Evolutionary conservation across 2,888 invertebrate genomes (phyloP).

Genomic region (Andricus curvator): DNA sequence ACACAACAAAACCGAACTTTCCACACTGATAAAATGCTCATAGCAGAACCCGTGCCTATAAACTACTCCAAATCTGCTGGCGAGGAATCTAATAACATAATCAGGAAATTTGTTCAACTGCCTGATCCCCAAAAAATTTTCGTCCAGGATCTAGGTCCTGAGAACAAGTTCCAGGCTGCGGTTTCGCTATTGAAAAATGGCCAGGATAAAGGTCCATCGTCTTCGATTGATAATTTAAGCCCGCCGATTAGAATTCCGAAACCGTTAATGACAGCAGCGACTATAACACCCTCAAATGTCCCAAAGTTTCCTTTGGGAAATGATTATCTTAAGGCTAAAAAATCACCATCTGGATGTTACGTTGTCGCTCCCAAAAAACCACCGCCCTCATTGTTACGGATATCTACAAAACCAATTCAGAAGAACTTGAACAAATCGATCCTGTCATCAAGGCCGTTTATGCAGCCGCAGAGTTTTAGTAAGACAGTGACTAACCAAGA

Average conservation of each 20-base stretch:
- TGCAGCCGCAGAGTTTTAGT: background rate
- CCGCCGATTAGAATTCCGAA: slow-evolving; percentile 18
- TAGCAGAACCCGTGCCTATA: slow-evolving; percentile 20
- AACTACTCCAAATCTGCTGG: slow-evolving; percentile 7
- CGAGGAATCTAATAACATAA: background rate
- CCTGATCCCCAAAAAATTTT: background rate
- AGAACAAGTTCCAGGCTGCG: background rate
- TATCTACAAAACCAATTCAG: slow-evolving; percentile 20
- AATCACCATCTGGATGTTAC: background rate
- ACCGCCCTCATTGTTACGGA: slow-evolving; percentile 13
- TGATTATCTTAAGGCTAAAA: background rate
- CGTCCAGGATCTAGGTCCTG: background rate
- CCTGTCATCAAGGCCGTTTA: background rate
- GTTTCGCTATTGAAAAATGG: background rate
- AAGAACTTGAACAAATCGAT: slow-evolving; percentile 25
- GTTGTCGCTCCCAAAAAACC: background rate
- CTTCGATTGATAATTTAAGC: background rate
- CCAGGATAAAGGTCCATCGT: background rate
- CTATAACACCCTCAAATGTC: slow-evolving; percentile 12
- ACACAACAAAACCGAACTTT: slow-evolving; percentile 2
- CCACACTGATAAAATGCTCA: slow-evolving; percentile 10
- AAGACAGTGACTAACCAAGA: background rate
- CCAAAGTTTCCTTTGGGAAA: slow-evolving; percentile 9
- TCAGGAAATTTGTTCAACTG: background rate
- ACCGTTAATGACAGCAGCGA: slow-evolving; percentile 3